phyloP scores from a whole-genome alignment of 2,113 vertebrate species.

The Canis aureus region DNA sequence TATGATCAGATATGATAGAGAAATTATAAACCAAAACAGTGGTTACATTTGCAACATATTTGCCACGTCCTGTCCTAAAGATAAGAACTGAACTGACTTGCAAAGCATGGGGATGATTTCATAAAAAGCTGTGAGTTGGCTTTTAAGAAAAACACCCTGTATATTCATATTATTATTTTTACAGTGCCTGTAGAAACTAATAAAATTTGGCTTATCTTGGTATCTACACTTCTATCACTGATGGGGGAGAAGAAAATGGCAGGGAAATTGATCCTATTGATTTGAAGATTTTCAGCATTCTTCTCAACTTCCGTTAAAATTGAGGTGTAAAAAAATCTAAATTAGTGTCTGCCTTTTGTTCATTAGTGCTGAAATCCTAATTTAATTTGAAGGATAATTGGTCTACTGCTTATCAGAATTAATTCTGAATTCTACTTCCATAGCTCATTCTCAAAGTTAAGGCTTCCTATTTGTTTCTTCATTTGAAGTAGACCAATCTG shows the following conservation, averaged over 20 bases:
- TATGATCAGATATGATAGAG: neutral
- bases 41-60: neutral
- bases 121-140: neutral
- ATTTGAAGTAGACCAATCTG: constrained; percentile 72
- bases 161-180: constrained; percentile 47
- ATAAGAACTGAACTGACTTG: neutral
- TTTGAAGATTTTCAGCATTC: constrained; percentile 37
- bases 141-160: neutral
- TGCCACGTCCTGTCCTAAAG: neutral
- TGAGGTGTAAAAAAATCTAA: constrained; percentile 35
- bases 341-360: constrained; percentile 46
- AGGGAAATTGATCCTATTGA: constrained; percentile 38
- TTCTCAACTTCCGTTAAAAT: constrained; percentile 32
- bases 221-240: neutral
- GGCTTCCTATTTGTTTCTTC: constrained; percentile 77
- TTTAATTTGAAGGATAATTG: constrained; percentile 74
- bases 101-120: neutral
- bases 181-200: constrained; percentile 33
- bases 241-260: neutral
- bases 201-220: constrained; percentile 64
- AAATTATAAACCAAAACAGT: neutral
- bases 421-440: constrained; percentile 77
- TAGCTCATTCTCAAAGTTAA: constrained; percentile 58
- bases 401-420: constrained; percentile 70
- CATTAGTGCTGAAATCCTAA: constrained; percentile 19